A percentile compares a stretch with the other conserved stretches of the same genome.
Conservation (phyloP, 2,113 vertebrate species). For the Calypte anna region DNA sequence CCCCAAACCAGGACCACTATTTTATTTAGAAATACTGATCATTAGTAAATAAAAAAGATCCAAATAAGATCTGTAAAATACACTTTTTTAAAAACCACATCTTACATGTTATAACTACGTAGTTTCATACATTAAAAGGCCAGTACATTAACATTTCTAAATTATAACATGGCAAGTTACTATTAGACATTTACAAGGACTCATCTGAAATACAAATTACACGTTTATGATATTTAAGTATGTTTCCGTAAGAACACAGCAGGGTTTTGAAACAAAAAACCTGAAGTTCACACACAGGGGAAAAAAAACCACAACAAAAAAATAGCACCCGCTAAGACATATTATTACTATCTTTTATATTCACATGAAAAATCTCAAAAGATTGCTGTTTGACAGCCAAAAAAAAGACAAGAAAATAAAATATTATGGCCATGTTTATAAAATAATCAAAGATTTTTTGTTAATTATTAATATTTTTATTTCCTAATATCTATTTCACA, state of each 20-base stretch:
- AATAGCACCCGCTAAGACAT: background rate
- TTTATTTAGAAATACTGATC: background rate
- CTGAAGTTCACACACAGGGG: background rate
- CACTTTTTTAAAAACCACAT: background rate
- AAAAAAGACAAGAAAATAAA: background rate
- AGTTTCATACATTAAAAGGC: background rate
- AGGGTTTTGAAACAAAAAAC: background rate
- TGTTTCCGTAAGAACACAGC: background rate
- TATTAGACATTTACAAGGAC: background rate
- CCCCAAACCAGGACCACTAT: too few relatives aligned
- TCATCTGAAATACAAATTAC: background rate
- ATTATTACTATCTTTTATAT: background rate
- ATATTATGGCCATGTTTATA: background rate
- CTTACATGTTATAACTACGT: background rate
- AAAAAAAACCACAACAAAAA: background rate
- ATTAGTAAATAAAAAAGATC: background rate
- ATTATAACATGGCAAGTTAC: background rate
- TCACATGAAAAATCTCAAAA: background rate
- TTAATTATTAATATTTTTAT: background rate
- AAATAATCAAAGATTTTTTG: background rate
- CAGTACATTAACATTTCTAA: background rate
- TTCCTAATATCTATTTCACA: background rate
- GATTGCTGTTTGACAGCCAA: background rate
- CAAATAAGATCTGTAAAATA: background rate
- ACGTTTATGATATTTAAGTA: background rate